Base-by-base conservation (phyloP, 2,113 vertebrate genomes). In the Cavia aperea region DNA sequence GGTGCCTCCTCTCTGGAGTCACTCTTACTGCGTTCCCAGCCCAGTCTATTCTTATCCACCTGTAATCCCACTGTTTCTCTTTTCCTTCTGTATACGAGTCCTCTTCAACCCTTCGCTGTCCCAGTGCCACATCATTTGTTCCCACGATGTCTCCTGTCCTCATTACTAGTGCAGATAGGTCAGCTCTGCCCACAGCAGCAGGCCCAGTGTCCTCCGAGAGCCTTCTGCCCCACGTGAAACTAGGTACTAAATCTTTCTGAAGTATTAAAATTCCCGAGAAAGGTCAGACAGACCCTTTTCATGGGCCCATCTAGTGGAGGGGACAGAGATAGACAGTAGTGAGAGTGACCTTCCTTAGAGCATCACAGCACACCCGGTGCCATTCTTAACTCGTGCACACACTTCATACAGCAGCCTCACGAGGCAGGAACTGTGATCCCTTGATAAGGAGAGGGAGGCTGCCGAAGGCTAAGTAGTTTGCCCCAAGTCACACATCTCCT, bases 261-360 rank as follows among this genome's bases (percentile, higher is more conserved):
- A 90, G 68, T 88, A 54, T 73, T 91, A 82, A 81, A 82, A 89
- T 95, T 91, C 73, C 88, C 86, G n/a, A 81, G 86, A 93, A 96
- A 93, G 88, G 39, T 88, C 94, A 86, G 33, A 43, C 18, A 81
- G 85, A 82, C 39, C 63, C 81, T 81, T 89, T 93, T 90, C 66
- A 58, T 86, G 73, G 93, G 24, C 14, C 66, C 63, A 43, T 26
- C 56, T 87, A 43, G 56, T 88, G 46, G 63, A 88, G 60, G 8
- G 58, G 21, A 33, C 31, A 78, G 13, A 60, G 51, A 43, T 23
- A 23, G 56, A n/a, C 3, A 90, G 54, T 31, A 29, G 73, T 3
- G 43, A 86, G 51, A 86, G 51, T 56, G 36, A 56, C 49, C 33
- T 14, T 83, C n/a, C 7, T 18, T 43, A 39, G 62, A 39, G n/a